Base-by-base conservation (phyloP, 2,888 invertebrate genomes). In the Chouioia cunea region DNA sequence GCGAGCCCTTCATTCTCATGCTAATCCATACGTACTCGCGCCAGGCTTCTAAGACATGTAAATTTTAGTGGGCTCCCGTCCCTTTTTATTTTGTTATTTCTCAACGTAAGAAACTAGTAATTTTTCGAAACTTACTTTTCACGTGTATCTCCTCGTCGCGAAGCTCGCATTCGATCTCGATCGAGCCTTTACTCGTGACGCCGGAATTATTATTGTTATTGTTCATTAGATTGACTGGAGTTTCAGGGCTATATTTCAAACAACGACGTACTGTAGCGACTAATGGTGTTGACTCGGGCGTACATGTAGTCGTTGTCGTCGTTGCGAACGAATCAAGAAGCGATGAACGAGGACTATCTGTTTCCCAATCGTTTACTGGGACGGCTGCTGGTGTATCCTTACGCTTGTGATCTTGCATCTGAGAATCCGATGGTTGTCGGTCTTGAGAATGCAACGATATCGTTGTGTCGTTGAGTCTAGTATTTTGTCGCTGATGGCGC, bases 141-240 rank as follows among this genome's bases (percentile, higher is more conserved):
- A 92, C 90, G 86, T 91, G 90, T 81, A 92, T 89, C 70, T 88
- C 86, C 74, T 90, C 88, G 75, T 88, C 88, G 46, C 87, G 87
- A n/a, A 87, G 87, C 50, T 87, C 86, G 71, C 90, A 89, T 80
- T 90, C 90, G 78, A 92, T 85, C 78, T 92, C 91, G 77, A 92
- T 89, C 2, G 90, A 90, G 23, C 91, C 91, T n/a, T 79, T 75
- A 10, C 77, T 18, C 79, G 74, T 3, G 72, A 82, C 82, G 47
- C 50, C 72, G 48, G 20, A 50, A 59, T 27, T 12, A 47, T 27
- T n/a, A 44, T 58, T 27, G 2, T 43, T 36, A n/a, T n/a, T n/a
- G n/a, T n/a, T n/a, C n/a, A n/a, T n/a, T n/a, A n/a, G n/a, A n/a
- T n/a, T n/a, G n/a, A n/a, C n/a, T 2, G 77, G 70, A 6, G 65